Evolutionary conservation across 23 tunicate genomes (phyloP).

Genomic region (Botrylloides violaceus): DNA sequence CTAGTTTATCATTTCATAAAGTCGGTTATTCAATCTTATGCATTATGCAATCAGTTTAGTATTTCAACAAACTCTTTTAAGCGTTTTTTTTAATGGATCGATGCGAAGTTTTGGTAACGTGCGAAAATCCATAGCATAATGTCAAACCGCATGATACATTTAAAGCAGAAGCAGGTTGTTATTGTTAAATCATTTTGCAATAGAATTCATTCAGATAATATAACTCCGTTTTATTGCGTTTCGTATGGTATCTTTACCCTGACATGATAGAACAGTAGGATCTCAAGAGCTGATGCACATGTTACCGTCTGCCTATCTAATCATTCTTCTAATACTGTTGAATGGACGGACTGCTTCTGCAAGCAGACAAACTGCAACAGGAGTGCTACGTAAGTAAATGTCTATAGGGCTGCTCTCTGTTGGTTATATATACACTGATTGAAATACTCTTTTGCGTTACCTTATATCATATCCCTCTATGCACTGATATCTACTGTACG

Average conservation of each 20-base stretch:
- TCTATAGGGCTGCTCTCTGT: too few relatives aligned
- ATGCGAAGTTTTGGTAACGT: background rate
- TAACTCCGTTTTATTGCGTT: too few relatives aligned
- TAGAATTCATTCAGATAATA: background rate
- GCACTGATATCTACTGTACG: too few relatives aligned
- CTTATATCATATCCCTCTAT: too few relatives aligned
- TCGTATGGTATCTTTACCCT: background rate
- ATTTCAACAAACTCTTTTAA: too few relatives aligned
- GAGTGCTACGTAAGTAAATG: background rate
- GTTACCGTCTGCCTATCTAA: background rate
- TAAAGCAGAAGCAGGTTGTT: background rate
- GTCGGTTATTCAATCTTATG: too few relatives aligned
- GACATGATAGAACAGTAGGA: background rate
- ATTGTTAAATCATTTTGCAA: background rate
- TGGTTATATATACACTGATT: too few relatives aligned
- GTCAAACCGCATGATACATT: background rate
- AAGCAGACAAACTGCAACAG: background rate
- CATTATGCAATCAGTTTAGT: too few relatives aligned
- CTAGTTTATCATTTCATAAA: too few relatives aligned
- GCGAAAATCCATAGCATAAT: background rate
- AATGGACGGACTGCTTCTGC: background rate
- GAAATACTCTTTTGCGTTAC: too few relatives aligned
- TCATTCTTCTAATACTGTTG: background rate
- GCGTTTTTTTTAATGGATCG: too few relatives aligned
- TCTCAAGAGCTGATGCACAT: background rate